Evolutionary conservation across 53 echinoderm and acorn worm genomes (phyloP), one percentile per base, ranked within the genome.

Genomic region (Holothuria leucospilota): DNA sequence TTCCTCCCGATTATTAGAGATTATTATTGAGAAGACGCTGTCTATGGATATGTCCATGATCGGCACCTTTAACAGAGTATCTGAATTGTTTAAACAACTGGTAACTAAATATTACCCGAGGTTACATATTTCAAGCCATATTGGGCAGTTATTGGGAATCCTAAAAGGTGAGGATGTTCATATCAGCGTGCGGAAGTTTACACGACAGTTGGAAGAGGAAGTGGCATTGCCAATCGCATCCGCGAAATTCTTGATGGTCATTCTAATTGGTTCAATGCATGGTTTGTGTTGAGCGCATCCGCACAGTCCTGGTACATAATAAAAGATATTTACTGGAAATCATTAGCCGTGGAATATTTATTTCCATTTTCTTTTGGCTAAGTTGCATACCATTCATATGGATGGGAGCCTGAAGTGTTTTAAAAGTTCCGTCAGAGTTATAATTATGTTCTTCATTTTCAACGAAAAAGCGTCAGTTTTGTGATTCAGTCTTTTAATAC

Each of bases 11-110:
- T 21, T 49, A 49, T 49, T 49, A 49, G 49, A 49, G 49, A 13
- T 66, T 28, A 66, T 66, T 6, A 66, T 66, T 28, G 3, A 66
- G 15, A 66, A 28, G 67, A 66, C 67, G 8, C 11, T 66, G 15
- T 66, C 67, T 28, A 66, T 66, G 9, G 67, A 66, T 29, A 66
- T 66, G 67, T 10, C 27, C 26, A 66, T 66, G 67, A 66, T 66
- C 29, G 27, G 29, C 27, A 66, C 67, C 14, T 66, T 66, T 29
- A 8, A 28, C 29, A 8, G 67, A 29, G 67, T 66, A 28, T 66
- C 67, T 29, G 2, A 66, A 29, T 29, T 28, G 29, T 66, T 66
- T 66, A 66, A 66, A 15, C 29, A 29, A 49, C 8, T 49, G 49
- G 49, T 49, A 49, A 6, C 49, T 49, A 49, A 6, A 49, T 49